Conservation (phyloP, 2,113 vertebrate species). For the Eulemur rufifrons region DNA sequence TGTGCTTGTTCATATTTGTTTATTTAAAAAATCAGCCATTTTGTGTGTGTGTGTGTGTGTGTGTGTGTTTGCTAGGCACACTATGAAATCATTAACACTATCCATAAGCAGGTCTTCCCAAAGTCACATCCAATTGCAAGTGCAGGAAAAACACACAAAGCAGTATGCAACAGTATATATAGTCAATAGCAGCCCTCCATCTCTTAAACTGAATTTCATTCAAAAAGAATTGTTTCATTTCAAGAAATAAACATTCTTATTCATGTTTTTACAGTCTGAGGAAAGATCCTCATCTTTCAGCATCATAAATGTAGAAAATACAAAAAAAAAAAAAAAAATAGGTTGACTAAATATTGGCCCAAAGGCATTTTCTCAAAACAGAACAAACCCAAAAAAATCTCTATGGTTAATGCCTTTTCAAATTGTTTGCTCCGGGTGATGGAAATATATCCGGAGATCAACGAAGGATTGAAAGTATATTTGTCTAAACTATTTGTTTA, state of each 20-base stretch:
- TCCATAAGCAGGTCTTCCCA: neutral
- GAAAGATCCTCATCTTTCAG: neutral
- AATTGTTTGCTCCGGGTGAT: neutral
- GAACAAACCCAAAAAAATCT: neutral
- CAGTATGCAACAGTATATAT: rapidly evolving
- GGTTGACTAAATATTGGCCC: neutral
- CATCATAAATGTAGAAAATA: conserved; percentile 1
- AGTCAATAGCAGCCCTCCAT: neutral
- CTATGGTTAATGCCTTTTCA: neutral
- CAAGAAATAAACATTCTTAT: neutral
- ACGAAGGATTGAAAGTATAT: neutral
- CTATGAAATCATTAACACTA: neutral
- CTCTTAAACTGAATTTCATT: neutral
- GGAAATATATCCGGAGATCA: neutral
- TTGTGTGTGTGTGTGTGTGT: neutral
- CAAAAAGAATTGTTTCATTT: neutral
- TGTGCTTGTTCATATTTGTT: neutral
- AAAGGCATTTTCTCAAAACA: neutral
- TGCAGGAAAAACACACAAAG: neutral
- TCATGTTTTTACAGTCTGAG: neutral
- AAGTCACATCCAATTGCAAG: neutral
- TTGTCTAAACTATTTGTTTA: neutral
- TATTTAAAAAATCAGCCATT: neutral
- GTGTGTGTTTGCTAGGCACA: neutral
- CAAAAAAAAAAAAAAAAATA: neutral